Evolutionary conservation across 2,888 invertebrate species (phyloP), one percentile per base, ranked within the genome.

Genomic region (Pogonocherus hispidulus): DNA sequence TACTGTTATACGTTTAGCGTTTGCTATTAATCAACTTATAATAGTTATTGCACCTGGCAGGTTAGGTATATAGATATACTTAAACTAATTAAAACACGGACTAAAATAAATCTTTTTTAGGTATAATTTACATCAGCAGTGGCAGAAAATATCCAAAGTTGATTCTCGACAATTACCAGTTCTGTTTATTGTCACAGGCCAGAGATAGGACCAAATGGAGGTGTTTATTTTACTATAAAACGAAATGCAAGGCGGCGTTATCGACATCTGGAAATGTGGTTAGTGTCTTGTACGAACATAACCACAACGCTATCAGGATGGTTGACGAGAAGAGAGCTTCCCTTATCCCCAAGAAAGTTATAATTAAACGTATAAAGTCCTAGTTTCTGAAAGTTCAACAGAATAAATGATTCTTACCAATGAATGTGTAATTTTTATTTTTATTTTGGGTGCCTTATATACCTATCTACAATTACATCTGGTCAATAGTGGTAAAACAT

Each of bases 101-200:
- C 14, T 41, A 41, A 41, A 5, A 41, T 14, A 4, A 37, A 14
- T 14, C 16, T n/a, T n/a, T 74, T 76, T 70, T 23, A 69, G 66
- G 69, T 54, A 37, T 49, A 3, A 66, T 72, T 35, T 72, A 64
- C 46, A 55, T 72, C 22, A 72, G 73, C 11, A 54, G 59, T 51
- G 76, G 73, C 9, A 67, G 70, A 23, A 81, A 81, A 49, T 73
- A 81, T 51, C 80, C 80, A 0, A 78, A 69, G 47, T 49, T 81
- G 8, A 67, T 79, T 9, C 63, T 81, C 37, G 74, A 79, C 63
- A 66, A 74, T 23, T 72, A 76, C 69, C 69, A 75, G 14, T 81
- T 73, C 63, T 67, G 67, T 8, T 67, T 80, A 5, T 76, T 79
- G 19, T 74, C 64, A 8, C 73, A 74, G 35, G 72, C 72, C 2